These are phyloP conservation scores for Mycalesis mineus DNA, from an alignment of 2,888 invertebrate species.

Conservation along the genomic window DNA sequence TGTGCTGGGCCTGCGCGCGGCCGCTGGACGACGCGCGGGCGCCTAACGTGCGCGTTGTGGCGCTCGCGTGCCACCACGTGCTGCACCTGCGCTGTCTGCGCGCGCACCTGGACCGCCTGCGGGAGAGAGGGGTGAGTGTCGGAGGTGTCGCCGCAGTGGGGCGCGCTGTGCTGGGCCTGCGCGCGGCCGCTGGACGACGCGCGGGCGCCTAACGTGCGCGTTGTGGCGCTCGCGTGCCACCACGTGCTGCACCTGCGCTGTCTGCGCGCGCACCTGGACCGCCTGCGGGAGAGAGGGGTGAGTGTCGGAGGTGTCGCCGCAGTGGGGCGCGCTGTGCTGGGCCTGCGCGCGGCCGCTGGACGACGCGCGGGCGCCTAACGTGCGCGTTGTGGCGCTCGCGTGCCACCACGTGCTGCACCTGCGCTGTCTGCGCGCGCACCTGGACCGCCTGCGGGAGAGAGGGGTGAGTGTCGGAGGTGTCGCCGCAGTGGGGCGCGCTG, in stretches of 20 bases:
- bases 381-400: no score
- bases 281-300: slow-evolving; percentile 24
- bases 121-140: slow-evolving; percentile 22
- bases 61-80: slow-evolving; percentile 88
- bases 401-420: no score
- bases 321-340: no score
- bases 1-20: slow-evolving; percentile 85
- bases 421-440: no score
- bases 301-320: no score
- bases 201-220: slow-evolving; percentile 73
- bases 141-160: slow-evolving; percentile 71
- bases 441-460: no score
- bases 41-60: slow-evolving; percentile 79
- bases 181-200: slow-evolving; percentile 79
- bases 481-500: no score
- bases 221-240: slow-evolving; percentile 85
- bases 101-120: slow-evolving; percentile 76
- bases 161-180: slow-evolving; percentile 85
- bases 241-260: slow-evolving; percentile 90
- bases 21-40: slow-evolving; percentile 72
- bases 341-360: no score
- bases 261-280: slow-evolving; percentile 82
- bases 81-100: slow-evolving; percentile 89
- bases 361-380: no score
- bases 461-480: no score